Evolutionary conservation across 2,113 vertebrate genomes (phyloP).

Genomic region (Silurus glanis): DNA sequence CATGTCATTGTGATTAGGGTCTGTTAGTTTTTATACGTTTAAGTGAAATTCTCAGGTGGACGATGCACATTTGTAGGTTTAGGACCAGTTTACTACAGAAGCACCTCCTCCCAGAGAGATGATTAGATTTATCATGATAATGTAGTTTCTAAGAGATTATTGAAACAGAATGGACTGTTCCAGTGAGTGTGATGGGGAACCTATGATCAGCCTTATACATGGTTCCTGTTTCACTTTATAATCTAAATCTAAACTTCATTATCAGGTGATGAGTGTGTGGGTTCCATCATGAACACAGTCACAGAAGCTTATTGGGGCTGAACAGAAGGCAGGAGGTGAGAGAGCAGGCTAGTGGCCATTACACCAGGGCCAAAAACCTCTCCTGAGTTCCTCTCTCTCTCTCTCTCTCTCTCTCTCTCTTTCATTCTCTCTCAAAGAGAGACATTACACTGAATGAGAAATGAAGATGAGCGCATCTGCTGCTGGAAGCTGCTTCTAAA

Average conservation of each 20-base stretch:
- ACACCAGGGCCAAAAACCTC: background rate
- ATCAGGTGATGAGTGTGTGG: constrained; percentile 65
- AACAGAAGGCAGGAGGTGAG: constrained; percentile 66
- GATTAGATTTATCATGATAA: background rate
- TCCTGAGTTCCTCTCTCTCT: background rate
- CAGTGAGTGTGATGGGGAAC: background rate
- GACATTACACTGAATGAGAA: constrained; percentile 57
- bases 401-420: background rate
- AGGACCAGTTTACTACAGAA: background rate
- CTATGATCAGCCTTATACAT: background rate
- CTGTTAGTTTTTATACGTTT: background rate
- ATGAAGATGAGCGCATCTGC: constrained; percentile 63
- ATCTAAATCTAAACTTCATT: constrained; percentile 63
- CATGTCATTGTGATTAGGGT: background rate
- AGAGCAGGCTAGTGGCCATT: background rate
- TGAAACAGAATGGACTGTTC: background rate
- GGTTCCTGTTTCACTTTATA: constrained; percentile 61
- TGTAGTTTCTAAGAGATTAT: background rate
- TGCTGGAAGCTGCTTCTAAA: constrained; percentile 53
- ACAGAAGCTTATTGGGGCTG: constrained; percentile 66
- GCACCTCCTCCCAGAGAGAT: background rate
- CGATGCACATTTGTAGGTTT: background rate
- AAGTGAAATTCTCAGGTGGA: background rate
- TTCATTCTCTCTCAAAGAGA: constrained; percentile 38
- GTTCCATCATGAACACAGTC: constrained; percentile 55